These are phyloP conservation scores for Uria lomvia DNA, from an alignment of 2,113 vertebrate genomes.

Conservation along the genomic window DNA sequence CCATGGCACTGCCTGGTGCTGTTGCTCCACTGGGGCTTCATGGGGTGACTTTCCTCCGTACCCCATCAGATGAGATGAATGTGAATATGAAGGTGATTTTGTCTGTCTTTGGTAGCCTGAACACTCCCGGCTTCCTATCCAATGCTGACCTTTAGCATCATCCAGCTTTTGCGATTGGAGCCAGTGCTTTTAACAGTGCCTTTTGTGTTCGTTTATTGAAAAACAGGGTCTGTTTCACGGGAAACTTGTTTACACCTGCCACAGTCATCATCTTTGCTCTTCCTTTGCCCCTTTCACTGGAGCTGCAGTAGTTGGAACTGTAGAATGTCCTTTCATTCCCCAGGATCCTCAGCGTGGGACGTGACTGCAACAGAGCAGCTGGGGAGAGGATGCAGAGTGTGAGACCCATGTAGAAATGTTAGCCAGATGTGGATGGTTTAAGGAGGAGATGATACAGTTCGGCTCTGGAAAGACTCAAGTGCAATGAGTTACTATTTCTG, in stretches of 20 bases:
- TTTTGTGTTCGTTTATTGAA: not conserved
- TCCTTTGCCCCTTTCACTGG: not conserved
- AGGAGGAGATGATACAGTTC: not conserved
- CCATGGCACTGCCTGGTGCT: not conserved
- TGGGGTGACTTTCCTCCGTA: not conserved
- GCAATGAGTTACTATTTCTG: not conserved
- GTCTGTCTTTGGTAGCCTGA: not conserved
- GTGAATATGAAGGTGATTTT: not conserved
- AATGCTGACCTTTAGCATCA: not conserved
- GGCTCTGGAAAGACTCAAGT: not conserved
- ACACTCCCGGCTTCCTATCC: not conserved
- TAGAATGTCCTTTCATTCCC: not conserved
- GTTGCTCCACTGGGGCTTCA: not conserved
- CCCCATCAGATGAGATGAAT: not conserved
- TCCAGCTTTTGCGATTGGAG: not conserved
- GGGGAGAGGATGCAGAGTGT: not conserved
- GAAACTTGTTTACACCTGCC: slow-evolving; percentile 11
- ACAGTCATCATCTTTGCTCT: not conserved
- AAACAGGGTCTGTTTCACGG: not conserved
- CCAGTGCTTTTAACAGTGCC: not conserved
- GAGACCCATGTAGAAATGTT: not conserved
- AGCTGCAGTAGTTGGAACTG: not conserved
- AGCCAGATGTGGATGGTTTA: not conserved
- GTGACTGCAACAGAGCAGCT: not conserved
- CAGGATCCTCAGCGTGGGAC: not conserved